A percentile compares a stretch with the other conserved stretches of the same genome.
Evolutionary conservation across 2,888 invertebrate genomes (phyloP).

Genomic region (Archips crataeganus): DNA sequence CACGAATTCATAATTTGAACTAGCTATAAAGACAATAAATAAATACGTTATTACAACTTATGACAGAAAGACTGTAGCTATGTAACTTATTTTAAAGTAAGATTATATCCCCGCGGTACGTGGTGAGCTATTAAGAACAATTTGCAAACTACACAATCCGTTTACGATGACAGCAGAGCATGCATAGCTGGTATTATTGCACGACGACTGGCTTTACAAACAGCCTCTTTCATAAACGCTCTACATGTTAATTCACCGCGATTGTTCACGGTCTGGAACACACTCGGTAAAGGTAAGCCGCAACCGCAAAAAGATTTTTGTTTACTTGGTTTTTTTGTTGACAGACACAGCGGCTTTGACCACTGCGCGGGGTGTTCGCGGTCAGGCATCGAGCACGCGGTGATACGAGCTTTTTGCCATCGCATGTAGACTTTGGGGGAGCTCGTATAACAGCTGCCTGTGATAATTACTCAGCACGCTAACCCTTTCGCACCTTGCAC

Average conservation of each 20-base stretch:
- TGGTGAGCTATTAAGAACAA: slow-evolving; percentile 63
- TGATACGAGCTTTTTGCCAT: slow-evolving; percentile 71
- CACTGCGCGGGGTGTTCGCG: slow-evolving; percentile 68
- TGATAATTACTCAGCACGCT: slow-evolving; percentile 78
- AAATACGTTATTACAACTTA: neutral
- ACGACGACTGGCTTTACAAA: slow-evolving; percentile 75
- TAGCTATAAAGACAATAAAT: neutral
- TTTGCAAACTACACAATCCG: slow-evolving; percentile 71
- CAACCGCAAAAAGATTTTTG: slow-evolving; percentile 82
- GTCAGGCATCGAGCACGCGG: slow-evolving; percentile 62
- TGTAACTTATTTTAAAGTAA: slow-evolving; percentile 44
- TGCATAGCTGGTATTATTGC: slow-evolving; percentile 66
- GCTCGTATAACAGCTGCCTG: slow-evolving; percentile 74
- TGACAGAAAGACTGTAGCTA: neutral
- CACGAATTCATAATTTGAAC: no score
- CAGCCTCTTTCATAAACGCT: slow-evolving; percentile 77
- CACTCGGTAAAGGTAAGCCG: slow-evolving; percentile 79
- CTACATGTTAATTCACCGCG: slow-evolving; percentile 80
- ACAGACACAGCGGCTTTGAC: slow-evolving; percentile 65
- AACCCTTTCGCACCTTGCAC: slow-evolving; percentile 83
- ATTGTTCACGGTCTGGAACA: slow-evolving; percentile 84
- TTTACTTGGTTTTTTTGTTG: slow-evolving; percentile 73
- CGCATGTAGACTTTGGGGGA: slow-evolving; percentile 75
- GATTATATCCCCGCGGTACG: slow-evolving; percentile 54
- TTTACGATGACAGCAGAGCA: slow-evolving; percentile 66